Evolutionary conservation across 2,113 vertebrate species (phyloP).

Genomic region (Elgaria multicarinata): DNA sequence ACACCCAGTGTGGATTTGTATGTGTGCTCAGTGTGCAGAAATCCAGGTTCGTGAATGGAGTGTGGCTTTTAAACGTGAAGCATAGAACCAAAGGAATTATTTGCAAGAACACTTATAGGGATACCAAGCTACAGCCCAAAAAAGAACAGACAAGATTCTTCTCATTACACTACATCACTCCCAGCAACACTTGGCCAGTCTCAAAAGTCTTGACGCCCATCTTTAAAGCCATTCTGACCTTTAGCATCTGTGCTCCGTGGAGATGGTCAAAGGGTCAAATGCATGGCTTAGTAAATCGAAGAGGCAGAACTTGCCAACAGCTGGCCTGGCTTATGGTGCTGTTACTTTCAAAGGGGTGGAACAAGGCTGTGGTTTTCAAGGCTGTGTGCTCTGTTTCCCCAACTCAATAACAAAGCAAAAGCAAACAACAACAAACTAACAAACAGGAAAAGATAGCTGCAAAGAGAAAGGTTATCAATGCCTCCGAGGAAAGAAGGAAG

Average conservation of each 20-base stretch:
- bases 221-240: conserved; percentile 13
- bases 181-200: not conserved
- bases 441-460: not conserved
- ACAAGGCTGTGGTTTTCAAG: not conserved
- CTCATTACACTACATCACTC: not conserved
- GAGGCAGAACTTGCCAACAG: not conserved
- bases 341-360: not conserved
- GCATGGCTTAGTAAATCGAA: not conserved
- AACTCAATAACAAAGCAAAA: not conserved
- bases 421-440: no score
- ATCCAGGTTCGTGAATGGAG: not conserved
- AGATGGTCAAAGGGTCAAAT: conserved; percentile 6
- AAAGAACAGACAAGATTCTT: not conserved
- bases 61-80: not conserved
- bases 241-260: not conserved
- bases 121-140: no score
- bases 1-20: no score
- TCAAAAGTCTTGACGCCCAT: not conserved
- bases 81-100: not conserved
- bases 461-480: not conserved
- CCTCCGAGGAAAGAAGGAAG: not conserved
- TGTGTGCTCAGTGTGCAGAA: not conserved
- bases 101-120: not conserved
- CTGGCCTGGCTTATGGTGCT: not conserved
- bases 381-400: conserved; percentile 6